A percentile compares a stretch with the other conserved stretches of the same genome.
Conservation (phyloP, 2,888 invertebrate genomes). For the Galerucella pusilla region DNA sequence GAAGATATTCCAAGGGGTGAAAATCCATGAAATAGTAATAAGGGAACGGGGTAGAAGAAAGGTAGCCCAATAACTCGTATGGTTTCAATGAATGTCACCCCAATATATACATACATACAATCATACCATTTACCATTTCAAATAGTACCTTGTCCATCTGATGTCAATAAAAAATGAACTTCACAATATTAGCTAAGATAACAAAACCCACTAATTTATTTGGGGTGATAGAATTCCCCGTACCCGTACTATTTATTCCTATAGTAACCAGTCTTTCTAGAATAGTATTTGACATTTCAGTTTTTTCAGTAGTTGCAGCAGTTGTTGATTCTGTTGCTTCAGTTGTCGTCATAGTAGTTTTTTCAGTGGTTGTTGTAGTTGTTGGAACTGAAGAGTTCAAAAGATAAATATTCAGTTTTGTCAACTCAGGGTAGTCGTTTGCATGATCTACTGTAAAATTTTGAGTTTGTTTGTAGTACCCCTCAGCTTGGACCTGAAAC, state of each 20-base stretch:
- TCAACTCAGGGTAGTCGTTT: constrained; percentile 33
- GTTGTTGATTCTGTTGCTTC: neutral
- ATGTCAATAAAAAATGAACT: neutral
- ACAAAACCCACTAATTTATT: neutral
- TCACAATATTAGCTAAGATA: neutral
- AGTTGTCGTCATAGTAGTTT: constrained; percentile 11
- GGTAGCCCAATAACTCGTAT: too few relatives aligned
- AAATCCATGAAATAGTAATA: too few relatives aligned
- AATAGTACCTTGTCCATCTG: neutral
- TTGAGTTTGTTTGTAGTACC: constrained; percentile 41
- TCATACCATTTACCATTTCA: neutral
- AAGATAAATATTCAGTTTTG: constrained; percentile 32
- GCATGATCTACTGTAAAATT: constrained; percentile 33
- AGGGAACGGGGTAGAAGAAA: too few relatives aligned
- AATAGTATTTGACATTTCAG: neutral
- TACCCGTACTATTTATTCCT: neutral
- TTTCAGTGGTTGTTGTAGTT: constrained; percentile 29
- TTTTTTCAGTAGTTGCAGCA: constrained; percentile 1
- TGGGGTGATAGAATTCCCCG: neutral
- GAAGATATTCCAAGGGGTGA: too few relatives aligned
- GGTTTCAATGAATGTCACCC: too few relatives aligned
- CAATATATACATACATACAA: too few relatives aligned
- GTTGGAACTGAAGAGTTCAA: constrained; percentile 38
- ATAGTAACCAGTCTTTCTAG: neutral
- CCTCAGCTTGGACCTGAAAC: constrained; percentile 47